Evolutionary conservation across 2,113 vertebrate genomes (phyloP).

Genomic region (Phainopepla nitens): DNA sequence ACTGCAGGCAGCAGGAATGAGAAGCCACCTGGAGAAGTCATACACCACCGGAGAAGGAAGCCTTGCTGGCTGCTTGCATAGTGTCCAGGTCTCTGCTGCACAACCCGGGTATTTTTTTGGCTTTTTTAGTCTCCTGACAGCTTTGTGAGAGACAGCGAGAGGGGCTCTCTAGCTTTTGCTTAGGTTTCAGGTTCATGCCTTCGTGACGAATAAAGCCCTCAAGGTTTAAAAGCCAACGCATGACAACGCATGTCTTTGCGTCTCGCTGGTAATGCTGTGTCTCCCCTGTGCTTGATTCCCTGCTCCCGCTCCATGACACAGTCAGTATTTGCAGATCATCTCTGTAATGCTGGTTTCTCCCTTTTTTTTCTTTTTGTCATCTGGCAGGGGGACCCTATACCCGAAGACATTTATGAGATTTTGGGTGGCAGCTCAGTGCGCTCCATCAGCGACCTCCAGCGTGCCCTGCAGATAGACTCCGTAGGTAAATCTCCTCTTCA

Average conservation of each 20-base stretch:
- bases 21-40: constrained; percentile 56
- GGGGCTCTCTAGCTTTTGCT: not conserved
- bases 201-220: not conserved
- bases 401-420: constrained; percentile 86
- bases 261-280: rapidly evolving
- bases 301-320: rapidly evolving
- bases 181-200: not conserved
- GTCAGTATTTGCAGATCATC: not conserved
- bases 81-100: not conserved
- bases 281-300: rapidly evolving
- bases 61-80: not conserved
- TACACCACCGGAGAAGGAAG: constrained; percentile 25
- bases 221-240: not conserved
- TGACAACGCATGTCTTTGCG: rapidly evolving
- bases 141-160: not conserved
- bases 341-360: not conserved
- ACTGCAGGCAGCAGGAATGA: constrained; percentile 37
- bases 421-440: constrained; percentile 84
- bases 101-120: not conserved
- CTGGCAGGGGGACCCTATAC: constrained; percentile 86
- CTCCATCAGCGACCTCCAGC: constrained; percentile 88
- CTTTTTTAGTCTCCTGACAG: not conserved
- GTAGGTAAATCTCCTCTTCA: constrained; percentile 85
- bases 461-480: constrained; percentile 82
- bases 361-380: constrained; percentile 13